Evolutionary conservation across 2,113 vertebrate genomes (phyloP).

Genomic region (Zosterops hypoxanthus): DNA sequence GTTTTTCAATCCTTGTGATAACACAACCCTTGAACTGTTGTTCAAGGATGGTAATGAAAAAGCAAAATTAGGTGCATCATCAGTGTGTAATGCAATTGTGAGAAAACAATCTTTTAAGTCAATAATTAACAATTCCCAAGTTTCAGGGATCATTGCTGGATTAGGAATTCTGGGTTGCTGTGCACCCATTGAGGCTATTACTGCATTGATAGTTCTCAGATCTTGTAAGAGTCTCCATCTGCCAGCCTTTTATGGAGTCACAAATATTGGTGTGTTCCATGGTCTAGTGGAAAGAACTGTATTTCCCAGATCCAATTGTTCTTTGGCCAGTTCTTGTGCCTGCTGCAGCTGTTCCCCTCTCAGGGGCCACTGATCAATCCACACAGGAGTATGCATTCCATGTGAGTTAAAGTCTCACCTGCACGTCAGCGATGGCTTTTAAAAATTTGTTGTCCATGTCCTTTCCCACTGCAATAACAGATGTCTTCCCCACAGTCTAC

Average conservation of each 20-base stretch:
- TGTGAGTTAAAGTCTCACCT: neutral
- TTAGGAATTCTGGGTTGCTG: neutral
- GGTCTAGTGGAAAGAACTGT: neutral
- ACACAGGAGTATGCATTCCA: neutral
- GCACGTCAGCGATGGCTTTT: too few species aligned
- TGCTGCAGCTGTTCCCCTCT: neutral
- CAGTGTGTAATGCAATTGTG: neutral
- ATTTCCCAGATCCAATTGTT: neutral
- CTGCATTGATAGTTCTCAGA: too few species aligned
- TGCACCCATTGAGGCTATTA: fast-evolving
- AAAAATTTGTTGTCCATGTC: neutral
- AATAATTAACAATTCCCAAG: neutral
- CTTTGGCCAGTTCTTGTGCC: neutral
- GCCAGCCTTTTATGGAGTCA: neutral
- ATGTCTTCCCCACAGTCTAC: neutral
- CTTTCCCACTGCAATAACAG: neutral
- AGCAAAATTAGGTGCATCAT: neutral
- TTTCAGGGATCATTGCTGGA: neutral
- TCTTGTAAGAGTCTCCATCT: neutral
- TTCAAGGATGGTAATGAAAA: neutral
- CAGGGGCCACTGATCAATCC: neutral
- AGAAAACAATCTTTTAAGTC: neutral
- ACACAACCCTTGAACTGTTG: neutral
- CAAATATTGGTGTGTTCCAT: too few species aligned
- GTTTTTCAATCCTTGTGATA: neutral